These are phyloP conservation scores for Myripristis murdjan DNA, from an alignment of 2,797 vertebrate genomes.

Conservation along the genomic window DNA sequence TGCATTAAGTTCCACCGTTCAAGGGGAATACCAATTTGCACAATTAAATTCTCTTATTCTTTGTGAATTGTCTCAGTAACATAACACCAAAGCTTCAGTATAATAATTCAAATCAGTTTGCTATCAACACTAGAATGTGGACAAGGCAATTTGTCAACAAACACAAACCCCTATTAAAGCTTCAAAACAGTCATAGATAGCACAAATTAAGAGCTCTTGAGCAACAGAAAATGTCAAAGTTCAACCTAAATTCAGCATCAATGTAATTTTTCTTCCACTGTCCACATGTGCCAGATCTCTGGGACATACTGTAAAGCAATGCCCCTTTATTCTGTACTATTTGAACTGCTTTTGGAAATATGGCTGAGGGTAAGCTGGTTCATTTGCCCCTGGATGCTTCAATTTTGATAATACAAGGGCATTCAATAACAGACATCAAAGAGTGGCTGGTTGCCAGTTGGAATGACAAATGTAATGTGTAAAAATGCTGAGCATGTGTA, in stretches of 20 bases:
- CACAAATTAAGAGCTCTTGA: not conserved
- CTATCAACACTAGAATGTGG: too few species aligned
- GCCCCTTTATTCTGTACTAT: too few species aligned
- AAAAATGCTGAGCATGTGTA: not conserved
- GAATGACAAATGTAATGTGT: not conserved
- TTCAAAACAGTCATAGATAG: too few species aligned
- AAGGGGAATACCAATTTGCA: not conserved
- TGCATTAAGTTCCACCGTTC: not conserved
- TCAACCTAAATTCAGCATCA: too few species aligned
- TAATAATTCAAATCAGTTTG: too few species aligned
- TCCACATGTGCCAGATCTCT: not conserved
- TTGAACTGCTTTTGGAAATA: too few species aligned
- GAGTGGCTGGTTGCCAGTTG: not conserved
- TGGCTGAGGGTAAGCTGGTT: not conserved
- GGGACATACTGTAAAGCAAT: too few species aligned
- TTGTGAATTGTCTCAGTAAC: too few species aligned
- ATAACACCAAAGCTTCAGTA: too few species aligned
- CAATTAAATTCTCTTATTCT: not conserved
- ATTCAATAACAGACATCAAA: not conserved
- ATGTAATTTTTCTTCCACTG: too few species aligned
- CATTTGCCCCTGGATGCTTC: not conserved
- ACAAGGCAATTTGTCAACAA: too few species aligned
- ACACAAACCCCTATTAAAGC: too few species aligned
- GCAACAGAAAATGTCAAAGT: not conserved
- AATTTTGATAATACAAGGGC: not conserved